Evolutionary conservation across 2,888 invertebrate species (phyloP), one percentile per base, ranked within the genome.

Genomic region (Scaptomyza caliginosa): DNA sequence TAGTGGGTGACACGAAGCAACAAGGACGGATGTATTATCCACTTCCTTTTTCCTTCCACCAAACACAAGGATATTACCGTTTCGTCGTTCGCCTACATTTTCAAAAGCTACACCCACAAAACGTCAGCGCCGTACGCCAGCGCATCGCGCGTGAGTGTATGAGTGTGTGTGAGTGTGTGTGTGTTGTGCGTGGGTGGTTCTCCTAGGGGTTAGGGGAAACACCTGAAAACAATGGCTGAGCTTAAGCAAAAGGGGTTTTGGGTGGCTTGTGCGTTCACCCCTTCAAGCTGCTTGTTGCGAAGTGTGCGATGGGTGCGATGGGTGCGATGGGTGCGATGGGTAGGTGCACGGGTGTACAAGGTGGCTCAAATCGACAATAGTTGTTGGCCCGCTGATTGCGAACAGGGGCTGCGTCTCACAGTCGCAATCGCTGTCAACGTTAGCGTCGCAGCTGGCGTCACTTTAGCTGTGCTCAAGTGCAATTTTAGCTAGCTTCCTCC

Each of bases 11-110:
- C 91, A 91, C 90, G 91, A 91, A 91, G 91, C 91, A 91, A 91
- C 91, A 91, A 91, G 91, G 91, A 91, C 91, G 91, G 91, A 91
- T 91, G 91, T 91, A 91, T 91, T 91, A 91, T 91, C 91, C 91
- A 91, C 91, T 91, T 91, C 91, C 91, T 91, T 91, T 91, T 91
- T 91, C 91, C 91, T 91, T 91, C 91, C 91, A 91, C 91, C 91
- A 91, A 91, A 91, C 91, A 91, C 91, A 91, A 91, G 91, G 91
- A 91, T 91, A 91, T 91, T 91, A 91, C 91, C 91, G 91, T 91
- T 91, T 91, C 91, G 90, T 90, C 89, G 89, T 58, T 85, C 79
- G 65, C 72, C 75, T 76, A 71, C 80, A 65, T 57, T 32, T 32
- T 46, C 49, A 49, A 59, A 46, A 46, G 46, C 65, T 51, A 58